Base-by-base conservation (phyloP, 92 coral and sea anemone genomes). In the Ricordea florida region DNA sequence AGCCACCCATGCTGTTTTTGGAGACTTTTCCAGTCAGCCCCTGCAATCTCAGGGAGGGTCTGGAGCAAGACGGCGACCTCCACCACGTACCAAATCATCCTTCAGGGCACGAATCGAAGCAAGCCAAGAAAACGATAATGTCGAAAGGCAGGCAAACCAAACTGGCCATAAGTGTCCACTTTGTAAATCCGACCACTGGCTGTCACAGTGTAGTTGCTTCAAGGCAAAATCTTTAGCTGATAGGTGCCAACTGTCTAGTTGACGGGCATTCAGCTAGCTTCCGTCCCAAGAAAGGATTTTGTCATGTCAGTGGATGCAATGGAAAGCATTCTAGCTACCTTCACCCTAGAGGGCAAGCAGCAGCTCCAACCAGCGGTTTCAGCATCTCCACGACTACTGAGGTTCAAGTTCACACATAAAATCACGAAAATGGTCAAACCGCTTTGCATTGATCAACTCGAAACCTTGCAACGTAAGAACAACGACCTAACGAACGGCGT, bases 261-360 rank as follows among this genome's bases (percentile, higher is more conserved):
- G 9, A 42, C 3, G 87, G 89, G 7, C 96, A 82, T 28, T 36
- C 60, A 18, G 69, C 80, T 11, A 55, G 59, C 11, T 21, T 62
- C 9, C 86, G 89, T 28, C 9, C 62, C 21, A 86, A 69, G 68
- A 22, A 16, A 37, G 72, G 97, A 13, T 82, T 79, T 66, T 85
- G 89, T 36, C 87, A 59, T 17, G 80, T 90, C 26, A 62, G 69
- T 23, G 91, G 80, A 3, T 90, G 90, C 45, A 83, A 58, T 13
- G 51, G 36, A 21, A 86, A 82, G 66, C 97, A 87, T 35, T 80
- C 88, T 0, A 89, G 85, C 15, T 84, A 49, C 57, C 82, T 89
- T 3, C 90, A 89, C 46, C 93, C 84, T 35, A 59, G 63, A 38
- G 23, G 59, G 13, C 38, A 31, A 47, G 36, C 13, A 18, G 3